Evolutionary conservation across 2,113 vertebrate genomes (phyloP).

Genomic region (Setophaga petechia): DNA sequence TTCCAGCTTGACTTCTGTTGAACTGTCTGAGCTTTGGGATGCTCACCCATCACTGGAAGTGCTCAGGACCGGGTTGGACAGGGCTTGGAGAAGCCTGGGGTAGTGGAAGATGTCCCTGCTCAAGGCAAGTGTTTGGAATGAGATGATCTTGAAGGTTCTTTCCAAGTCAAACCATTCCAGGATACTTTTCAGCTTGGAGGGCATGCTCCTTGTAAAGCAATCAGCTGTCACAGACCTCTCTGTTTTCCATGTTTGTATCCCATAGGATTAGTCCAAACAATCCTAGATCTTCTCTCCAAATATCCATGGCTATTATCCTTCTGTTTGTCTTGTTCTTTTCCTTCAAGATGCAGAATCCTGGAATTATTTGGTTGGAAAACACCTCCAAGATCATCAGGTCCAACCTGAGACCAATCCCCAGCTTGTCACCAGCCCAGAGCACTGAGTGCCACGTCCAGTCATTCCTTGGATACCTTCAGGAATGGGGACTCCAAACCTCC

Average conservation of each 20-base stretch:
- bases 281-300: neutral
- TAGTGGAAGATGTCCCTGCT: neutral
- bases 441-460: accelerated
- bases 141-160: neutral
- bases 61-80: neutral
- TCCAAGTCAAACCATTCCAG: neutral
- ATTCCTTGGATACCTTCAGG: neutral
- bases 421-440: neutral
- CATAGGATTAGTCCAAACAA: neutral
- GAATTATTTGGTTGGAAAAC: neutral
- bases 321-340: neutral
- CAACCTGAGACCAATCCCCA: neutral
- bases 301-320: neutral
- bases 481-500: neutral
- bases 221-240: neutral
- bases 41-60: accelerated
- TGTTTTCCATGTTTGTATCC: neutral
- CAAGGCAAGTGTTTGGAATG: neutral
- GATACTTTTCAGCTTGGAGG: neutral
- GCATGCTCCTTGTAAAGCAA: neutral
- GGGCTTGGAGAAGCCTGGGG: neutral
- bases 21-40: neutral
- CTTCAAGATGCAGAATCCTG: neutral
- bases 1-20: neutral
- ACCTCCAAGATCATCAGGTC: neutral